Conservation (phyloP, 2,797 vertebrate genomes). For the Staurois parvus region DNA sequence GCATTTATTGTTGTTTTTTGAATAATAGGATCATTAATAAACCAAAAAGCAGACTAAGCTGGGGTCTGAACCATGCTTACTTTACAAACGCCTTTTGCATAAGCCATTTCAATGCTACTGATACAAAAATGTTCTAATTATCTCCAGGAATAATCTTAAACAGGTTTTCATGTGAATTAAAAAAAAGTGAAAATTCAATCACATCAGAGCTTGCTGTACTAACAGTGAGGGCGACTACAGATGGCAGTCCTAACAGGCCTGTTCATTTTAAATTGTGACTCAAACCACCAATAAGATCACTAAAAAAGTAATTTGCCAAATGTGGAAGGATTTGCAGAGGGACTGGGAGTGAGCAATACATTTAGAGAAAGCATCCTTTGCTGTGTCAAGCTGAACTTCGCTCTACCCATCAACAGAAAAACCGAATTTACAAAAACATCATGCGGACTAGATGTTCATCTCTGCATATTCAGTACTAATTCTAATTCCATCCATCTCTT, state of each 20-base stretch:
- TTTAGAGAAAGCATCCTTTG: conserved; percentile 25
- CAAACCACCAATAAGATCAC: conserved; percentile 27
- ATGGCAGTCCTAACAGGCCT: conserved; percentile 24
- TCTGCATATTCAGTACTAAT: background rate
- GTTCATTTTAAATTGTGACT: conserved; percentile 20
- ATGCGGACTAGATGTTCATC: background rate
- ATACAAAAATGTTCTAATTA: too few species aligned
- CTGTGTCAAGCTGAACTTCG: background rate
- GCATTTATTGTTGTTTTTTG: too few species aligned
- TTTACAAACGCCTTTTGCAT: too few species aligned
- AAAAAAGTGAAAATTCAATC: conserved; percentile 16
- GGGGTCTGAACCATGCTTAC: too few species aligned
- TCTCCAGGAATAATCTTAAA: too few species aligned
- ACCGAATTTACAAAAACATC: conserved; percentile 1
- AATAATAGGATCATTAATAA: too few species aligned
- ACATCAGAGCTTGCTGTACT: background rate
- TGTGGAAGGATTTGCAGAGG: conserved; percentile 18
- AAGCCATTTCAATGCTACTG: too few species aligned
- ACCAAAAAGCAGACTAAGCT: too few species aligned
- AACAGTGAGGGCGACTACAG: conserved; percentile 1
- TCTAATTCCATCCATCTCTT: conserved; percentile 30
- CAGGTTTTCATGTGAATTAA: background rate
- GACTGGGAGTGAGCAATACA: background rate
- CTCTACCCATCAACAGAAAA: background rate
- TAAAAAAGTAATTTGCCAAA: conserved; percentile 29